Conservation (phyloP, 1,140 invertebrate species). For the Tetramorium simillimum region DNA sequence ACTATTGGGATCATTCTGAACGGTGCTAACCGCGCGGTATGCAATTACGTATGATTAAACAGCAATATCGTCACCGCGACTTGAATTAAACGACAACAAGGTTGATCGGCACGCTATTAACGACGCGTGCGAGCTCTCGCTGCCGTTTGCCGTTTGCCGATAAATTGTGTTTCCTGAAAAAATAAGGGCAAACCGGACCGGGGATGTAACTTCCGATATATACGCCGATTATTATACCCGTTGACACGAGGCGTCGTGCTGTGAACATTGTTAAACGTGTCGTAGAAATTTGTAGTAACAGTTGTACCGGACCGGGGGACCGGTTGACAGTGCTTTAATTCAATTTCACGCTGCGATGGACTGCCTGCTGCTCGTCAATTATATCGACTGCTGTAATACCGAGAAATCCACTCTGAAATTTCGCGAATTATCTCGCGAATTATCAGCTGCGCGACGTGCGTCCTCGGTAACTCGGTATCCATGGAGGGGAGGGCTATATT, state of each 20-base stretch:
- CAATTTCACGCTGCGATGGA: constrained; percentile 58
- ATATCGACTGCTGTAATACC: constrained; percentile 48
- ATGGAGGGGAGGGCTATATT: constrained; percentile 17
- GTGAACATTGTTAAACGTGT: constrained; percentile 43
- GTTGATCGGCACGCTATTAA: constrained; percentile 23
- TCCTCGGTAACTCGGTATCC: background rate
- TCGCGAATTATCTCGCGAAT: constrained; percentile 60
- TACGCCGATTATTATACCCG: constrained; percentile 29
- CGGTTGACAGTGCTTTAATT: constrained; percentile 54
- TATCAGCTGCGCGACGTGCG: constrained; percentile 26
- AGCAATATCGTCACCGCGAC: constrained; percentile 42
- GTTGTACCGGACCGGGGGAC: constrained; percentile 3
- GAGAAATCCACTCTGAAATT: constrained; percentile 47
- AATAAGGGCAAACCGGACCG: constrained; percentile 17
- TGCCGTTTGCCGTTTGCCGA: background rate
- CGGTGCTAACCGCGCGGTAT: background rate
- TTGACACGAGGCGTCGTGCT: constrained; percentile 31
- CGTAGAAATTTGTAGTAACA: constrained; percentile 47
- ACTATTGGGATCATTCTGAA: constrained; percentile 23
- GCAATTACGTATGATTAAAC: constrained; percentile 59
- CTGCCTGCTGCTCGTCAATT: constrained; percentile 31
- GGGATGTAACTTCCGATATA: background rate
- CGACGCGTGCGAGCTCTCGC: background rate
- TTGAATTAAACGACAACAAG: constrained; percentile 58
- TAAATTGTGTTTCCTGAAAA: constrained; percentile 42